A percentile compares a stretch with the other conserved stretches of the same genome.
These are phyloP conservation scores for Neopelma chrysocephalum DNA, from an alignment of 2,797 vertebrate species.

Conservation along the genomic window DNA sequence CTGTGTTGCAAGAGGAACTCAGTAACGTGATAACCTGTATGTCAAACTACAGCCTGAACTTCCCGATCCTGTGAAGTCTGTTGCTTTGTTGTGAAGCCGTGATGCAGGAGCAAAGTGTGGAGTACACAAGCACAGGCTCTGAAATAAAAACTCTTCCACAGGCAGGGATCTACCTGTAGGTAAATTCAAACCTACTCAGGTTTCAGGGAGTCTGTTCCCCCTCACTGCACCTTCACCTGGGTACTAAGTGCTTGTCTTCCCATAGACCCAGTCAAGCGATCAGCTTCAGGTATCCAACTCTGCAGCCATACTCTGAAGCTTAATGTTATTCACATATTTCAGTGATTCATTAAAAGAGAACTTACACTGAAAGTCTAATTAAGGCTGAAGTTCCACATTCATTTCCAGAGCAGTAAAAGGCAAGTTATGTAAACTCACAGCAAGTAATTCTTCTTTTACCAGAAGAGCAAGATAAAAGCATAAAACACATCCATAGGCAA, in stretches of 20 bases:
- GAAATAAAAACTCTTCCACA: background rate
- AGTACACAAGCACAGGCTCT: background rate
- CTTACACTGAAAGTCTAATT: slow-evolving; percentile 22
- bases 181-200: background rate
- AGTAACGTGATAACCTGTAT: background rate
- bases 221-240: background rate
- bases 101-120: background rate
- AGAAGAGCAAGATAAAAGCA: slow-evolving; percentile 51
- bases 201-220: background rate
- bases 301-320: background rate
- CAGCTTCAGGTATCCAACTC: background rate
- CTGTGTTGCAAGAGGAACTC: background rate
- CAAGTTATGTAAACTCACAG: slow-evolving; percentile 49
- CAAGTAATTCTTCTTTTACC: slow-evolving; percentile 64
- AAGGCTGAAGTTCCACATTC: slow-evolving; percentile 37
- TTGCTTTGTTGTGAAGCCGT: background rate
- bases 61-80: background rate
- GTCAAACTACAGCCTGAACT: background rate
- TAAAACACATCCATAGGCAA: slow-evolving; percentile 50
- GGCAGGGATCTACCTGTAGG: background rate
- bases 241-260: accelerated
- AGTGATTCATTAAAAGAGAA: slow-evolving; percentile 33
- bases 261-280: background rate
- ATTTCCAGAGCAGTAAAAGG: slow-evolving; percentile 39
- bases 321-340: slow-evolving; percentile 20